Evolutionary conservation across 2,797 vertebrate species (phyloP).

Genomic region (Pangasius djambal): DNA sequence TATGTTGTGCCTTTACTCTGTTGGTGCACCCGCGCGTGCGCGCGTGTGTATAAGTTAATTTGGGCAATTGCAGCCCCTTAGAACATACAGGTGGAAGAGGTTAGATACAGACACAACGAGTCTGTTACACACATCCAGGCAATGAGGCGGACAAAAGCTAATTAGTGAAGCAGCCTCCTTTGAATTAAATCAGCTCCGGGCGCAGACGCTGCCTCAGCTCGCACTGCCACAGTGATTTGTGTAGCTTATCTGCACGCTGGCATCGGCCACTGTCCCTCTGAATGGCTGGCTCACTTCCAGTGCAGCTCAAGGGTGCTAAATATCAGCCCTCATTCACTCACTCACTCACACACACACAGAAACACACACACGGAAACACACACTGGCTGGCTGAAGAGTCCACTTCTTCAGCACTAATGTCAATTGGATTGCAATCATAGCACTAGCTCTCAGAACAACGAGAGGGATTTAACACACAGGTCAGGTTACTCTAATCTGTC

Average conservation of each 20-base stretch:
- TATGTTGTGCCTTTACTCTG: background rate
- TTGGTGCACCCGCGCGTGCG: background rate
- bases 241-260: constrained; percentile 46
- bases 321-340: constrained; percentile 8
- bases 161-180: constrained; percentile 78
- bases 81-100: constrained; percentile 70
- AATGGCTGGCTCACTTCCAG: constrained; percentile 45
- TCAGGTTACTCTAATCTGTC: constrained; percentile 52
- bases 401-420: constrained; percentile 72
- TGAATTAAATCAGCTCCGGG: constrained; percentile 75
- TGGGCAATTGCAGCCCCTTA: constrained; percentile 13
- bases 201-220: constrained; percentile 52
- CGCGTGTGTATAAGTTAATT: constrained; percentile 43
- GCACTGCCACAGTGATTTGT: constrained; percentile 47
- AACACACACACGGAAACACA: constrained; percentile 23
- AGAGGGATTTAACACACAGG: constrained; percentile 55
- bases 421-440: constrained; percentile 72
- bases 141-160: constrained; percentile 80
- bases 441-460: constrained; percentile 61
- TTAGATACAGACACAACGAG: constrained; percentile 66
- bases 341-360: constrained; percentile 22
- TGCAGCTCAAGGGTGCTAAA: constrained; percentile 29
- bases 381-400: constrained; percentile 43
- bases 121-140: constrained; percentile 73
- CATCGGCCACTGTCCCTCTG: constrained; percentile 23